Percentiles rank a stretch among this genome's conserved stretches.
Conservation (phyloP, 1,140 invertebrate species). For the Zaprionus nigranus region DNA sequence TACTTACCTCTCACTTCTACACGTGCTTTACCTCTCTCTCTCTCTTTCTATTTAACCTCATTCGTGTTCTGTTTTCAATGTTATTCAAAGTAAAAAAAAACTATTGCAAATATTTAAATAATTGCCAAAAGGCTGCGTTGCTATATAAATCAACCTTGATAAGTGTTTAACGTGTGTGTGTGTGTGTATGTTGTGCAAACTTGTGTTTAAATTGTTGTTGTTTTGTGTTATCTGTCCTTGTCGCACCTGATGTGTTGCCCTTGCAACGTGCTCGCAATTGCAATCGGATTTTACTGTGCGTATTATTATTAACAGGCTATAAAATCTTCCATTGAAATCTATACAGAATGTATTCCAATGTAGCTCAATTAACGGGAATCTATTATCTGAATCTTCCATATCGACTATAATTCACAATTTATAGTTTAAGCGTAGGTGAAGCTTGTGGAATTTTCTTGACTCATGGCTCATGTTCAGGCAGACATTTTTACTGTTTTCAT, state of each 20-base stretch:
- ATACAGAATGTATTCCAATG: background rate
- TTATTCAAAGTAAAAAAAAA: slow-evolving; percentile 12
- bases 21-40: background rate
- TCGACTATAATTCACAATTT: background rate
- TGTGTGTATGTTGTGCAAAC: slow-evolving; percentile 19
- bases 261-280: slow-evolving; percentile 36
- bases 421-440: background rate
- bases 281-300: slow-evolving; percentile 2
- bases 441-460: background rate
- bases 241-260: slow-evolving; percentile 41
- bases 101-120: slow-evolving; percentile 34
- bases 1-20: background rate
- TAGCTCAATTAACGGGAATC: too few species aligned
- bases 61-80: slow-evolving; percentile 1
- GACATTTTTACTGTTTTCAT: background rate
- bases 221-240: slow-evolving; percentile 42
- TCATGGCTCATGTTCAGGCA: too few species aligned
- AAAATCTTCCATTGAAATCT: background rate
- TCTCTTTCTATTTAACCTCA: slow-evolving; percentile 11
- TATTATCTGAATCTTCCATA: background rate
- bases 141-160: slow-evolving; percentile 55
- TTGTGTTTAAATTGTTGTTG: slow-evolving; percentile 25
- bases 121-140: slow-evolving; percentile 47
- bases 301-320: background rate
- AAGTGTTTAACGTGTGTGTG: slow-evolving; percentile 48